These are phyloP conservation scores for Drymonia ruficornis DNA, from an alignment of 2,888 invertebrate genomes.

Conservation along the genomic window DNA sequence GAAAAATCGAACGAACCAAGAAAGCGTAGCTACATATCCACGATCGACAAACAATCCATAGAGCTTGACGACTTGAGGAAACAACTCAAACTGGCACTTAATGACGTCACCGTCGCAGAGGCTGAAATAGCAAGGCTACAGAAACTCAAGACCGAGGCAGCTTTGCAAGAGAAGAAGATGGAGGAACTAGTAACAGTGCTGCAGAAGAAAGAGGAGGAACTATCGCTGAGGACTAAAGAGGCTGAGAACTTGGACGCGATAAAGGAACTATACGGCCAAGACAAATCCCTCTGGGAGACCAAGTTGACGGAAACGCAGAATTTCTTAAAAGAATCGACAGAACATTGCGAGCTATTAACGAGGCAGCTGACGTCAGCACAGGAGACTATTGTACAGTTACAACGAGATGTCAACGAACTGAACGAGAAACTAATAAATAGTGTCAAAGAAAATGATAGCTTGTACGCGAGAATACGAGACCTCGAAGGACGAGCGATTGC, in stretches of 20 bases:
- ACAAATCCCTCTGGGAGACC: conserved; percentile 88
- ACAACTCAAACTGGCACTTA: conserved; percentile 86
- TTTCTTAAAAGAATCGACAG: conserved; percentile 87
- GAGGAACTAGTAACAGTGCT: conserved; percentile 91
- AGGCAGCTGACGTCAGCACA: conserved; percentile 88
- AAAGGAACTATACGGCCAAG: conserved; percentile 85
- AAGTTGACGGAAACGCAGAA: conserved; percentile 88
- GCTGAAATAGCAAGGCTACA: conserved; percentile 89
- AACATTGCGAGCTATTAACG: conserved; percentile 87
- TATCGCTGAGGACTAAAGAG: conserved; percentile 89
- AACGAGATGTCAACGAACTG: conserved; percentile 87
- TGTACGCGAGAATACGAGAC: conserved; percentile 89
- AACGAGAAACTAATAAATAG: conserved; percentile 88
- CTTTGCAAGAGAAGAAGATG: conserved; percentile 89
- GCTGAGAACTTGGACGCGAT: conserved; percentile 87
- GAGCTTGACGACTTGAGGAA: conserved; percentile 89
- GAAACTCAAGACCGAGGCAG: conserved; percentile 88
- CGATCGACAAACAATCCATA: conserved; percentile 87
- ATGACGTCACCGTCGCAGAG: conserved; percentile 87
- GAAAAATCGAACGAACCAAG: conserved; percentile 77
- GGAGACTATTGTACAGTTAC: conserved; percentile 87
- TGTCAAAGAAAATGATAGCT: conserved; percentile 90
- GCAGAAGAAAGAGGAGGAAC: conserved; percentile 91
- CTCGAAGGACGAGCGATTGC: conserved; percentile 85
- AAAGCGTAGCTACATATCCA: conserved; percentile 81